phyloP scores from a whole-genome alignment of 2,888 invertebrate genomes.

The Mesochorus sp. region DNA sequence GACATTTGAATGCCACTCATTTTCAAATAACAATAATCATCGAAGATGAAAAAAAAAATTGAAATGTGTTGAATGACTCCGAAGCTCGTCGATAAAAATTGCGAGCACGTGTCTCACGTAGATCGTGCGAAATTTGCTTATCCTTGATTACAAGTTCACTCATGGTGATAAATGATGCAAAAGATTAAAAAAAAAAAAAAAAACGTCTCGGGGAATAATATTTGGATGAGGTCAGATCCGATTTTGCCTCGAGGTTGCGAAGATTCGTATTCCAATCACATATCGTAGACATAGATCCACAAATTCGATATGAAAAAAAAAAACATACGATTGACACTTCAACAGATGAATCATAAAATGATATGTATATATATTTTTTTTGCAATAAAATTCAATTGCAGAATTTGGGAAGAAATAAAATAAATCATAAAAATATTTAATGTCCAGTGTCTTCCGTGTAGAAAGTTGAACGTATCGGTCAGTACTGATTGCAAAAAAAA shows the following conservation, averaged over 20 bases:
- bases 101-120: background rate
- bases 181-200: constrained; percentile 10
- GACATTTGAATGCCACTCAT: too few species aligned
- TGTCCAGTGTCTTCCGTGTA: constrained; percentile 69
- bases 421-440: background rate
- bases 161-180: background rate
- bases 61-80: background rate
- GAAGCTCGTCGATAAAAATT: background rate
- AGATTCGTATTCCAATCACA: constrained; percentile 40
- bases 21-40: too few species aligned
- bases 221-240: constrained; percentile 15
- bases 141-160: constrained; percentile 37
- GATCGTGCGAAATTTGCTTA: constrained; percentile 15
- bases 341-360: too few species aligned
- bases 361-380: too few species aligned
- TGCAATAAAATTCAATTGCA: too few species aligned
- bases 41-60: too few species aligned
- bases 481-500: constrained; percentile 47
- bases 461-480: constrained; percentile 66
- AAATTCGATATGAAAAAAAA: background rate
- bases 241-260: constrained; percentile 38
- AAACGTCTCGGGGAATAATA: too few species aligned
- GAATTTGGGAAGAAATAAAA: background rate
- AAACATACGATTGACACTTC: background rate
- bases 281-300: constrained; percentile 10